Base-by-base conservation (phyloP, 2,113 vertebrate species). In the Pontoporia blainvillei region DNA sequence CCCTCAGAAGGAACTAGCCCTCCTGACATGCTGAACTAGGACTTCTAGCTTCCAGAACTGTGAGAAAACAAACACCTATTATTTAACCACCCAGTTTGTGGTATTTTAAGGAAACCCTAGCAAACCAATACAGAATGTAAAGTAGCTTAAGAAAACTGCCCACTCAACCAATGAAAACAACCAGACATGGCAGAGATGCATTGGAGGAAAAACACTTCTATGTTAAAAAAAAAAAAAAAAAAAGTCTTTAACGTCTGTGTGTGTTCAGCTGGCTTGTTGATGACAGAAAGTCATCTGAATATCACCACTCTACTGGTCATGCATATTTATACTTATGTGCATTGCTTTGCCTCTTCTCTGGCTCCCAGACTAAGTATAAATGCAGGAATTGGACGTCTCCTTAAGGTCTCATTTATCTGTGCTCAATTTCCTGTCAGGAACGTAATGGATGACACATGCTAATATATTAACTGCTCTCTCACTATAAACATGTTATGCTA, bases 361-460 rank as follows among this genome's bases (percentile, higher is more conserved):
- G 54, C 27, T 76, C 25, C 39, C 13, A 81, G 82, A 23, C 44
- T 41, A 52, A 52, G 61, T n/a, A 54, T 86, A 92, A 95, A 86
- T 62, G 29, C n/a, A 94, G 52, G 49, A 90, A 83, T 69, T 64
- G 78, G 46, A 87, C 62, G 27, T 72, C 61, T 97, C 54, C 75
- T 83, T 87, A 66, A 93, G n/a, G 20, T 61, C 84, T 29, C 52
- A 93, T 91, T 94, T 89, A 93, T 61, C 59, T 97, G 41, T 92
- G 18, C 18, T 91, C 85, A 59, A 15, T 91, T 92, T 27, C 39
- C 54, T 95, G 66, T 94, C 76, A 90, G 54, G 34, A 95, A 75
- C 61, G 79, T 73, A 86, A 83, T 75, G 91, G 23, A 18, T 59
- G 85, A 54, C 52, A 95, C 29, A 31, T 75, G 34, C 61, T 95